Conservation (phyloP, 2,797 vertebrate species). For the Chelmon rostratus region DNA sequence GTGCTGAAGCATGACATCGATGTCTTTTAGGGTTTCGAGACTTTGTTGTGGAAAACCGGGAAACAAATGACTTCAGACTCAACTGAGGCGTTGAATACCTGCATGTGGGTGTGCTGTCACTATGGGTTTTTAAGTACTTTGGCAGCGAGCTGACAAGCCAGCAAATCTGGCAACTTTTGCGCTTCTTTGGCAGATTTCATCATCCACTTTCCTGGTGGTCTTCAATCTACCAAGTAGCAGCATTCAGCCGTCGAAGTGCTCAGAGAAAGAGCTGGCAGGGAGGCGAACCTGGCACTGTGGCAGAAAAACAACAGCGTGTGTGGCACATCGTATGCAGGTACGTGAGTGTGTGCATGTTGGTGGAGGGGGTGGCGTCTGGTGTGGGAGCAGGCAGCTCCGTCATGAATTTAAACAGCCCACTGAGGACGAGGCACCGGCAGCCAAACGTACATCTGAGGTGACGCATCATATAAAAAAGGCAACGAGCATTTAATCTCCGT, state of each 20-base stretch:
- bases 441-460: conserved; percentile 61
- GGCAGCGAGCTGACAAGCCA: conserved; percentile 53
- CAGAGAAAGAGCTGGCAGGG: conserved; percentile 58
- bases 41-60: conserved; percentile 64
- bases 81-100: conserved; percentile 64
- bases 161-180: conserved; percentile 64
- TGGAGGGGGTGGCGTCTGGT: conserved; percentile 18
- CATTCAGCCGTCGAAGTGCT: conserved; percentile 53
- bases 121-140: conserved; percentile 45
- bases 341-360: conserved; percentile 15
- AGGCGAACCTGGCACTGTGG: conserved; percentile 56
- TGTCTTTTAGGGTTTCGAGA: conserved; percentile 49
- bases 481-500: conserved; percentile 72
- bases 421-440: conserved; percentile 59
- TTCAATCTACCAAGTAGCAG: conserved; percentile 42
- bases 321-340: conserved; percentile 49
- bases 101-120: conserved; percentile 60
- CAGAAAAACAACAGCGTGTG: conserved; percentile 44
- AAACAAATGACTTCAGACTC: conserved; percentile 59
- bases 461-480: conserved; percentile 69
- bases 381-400: conserved; percentile 59
- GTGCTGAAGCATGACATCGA: conserved; percentile 56
- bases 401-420: conserved; percentile 69
- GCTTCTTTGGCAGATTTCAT: conserved; percentile 63
- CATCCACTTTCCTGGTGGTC: conserved; percentile 77